A percentile compares a stretch with the other conserved stretches of the same genome.
Conservation (phyloP, 35 echinoderm and acorn worm genomes). For the Patiria miniata region DNA sequence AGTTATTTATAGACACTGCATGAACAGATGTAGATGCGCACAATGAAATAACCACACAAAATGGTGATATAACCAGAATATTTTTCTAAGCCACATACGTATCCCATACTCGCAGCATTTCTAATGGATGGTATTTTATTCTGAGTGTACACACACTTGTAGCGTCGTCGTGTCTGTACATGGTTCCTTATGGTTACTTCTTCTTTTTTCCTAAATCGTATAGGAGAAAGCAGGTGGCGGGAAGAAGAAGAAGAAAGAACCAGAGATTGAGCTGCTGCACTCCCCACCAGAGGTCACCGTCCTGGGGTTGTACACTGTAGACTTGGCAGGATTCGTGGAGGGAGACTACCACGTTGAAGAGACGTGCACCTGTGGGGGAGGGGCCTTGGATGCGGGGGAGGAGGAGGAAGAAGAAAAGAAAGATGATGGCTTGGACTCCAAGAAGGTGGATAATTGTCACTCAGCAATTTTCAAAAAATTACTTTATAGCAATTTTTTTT, state of each 20-base stretch:
- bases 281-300: slow-evolving; percentile 76
- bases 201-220: no score
- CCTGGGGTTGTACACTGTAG: slow-evolving; percentile 73
- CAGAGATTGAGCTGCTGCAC: slow-evolving; percentile 85
- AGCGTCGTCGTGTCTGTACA: no score
- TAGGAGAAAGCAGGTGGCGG: slow-evolving; percentile 37
- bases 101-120: no score
- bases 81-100: no score
- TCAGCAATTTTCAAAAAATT: neutral
- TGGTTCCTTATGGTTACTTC: no score
- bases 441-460: slow-evolving; percentile 70
- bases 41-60: no score
- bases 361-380: slow-evolving; percentile 59
- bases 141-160: no score
- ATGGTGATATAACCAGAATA: no score
- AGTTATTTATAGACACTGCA: no score
- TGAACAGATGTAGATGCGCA: no score
- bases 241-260: slow-evolving; percentile 98
- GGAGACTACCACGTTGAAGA: slow-evolving; percentile 71
- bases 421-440: slow-evolving; percentile 57
- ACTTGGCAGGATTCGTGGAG: slow-evolving; percentile 65
- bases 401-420: slow-evolving; percentile 52
- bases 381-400: slow-evolving; percentile 28
- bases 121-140: no score
- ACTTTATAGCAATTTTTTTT: no score